Conservation (phyloP, 2,113 vertebrate genomes). For the Muntiacus muntjak region DNA sequence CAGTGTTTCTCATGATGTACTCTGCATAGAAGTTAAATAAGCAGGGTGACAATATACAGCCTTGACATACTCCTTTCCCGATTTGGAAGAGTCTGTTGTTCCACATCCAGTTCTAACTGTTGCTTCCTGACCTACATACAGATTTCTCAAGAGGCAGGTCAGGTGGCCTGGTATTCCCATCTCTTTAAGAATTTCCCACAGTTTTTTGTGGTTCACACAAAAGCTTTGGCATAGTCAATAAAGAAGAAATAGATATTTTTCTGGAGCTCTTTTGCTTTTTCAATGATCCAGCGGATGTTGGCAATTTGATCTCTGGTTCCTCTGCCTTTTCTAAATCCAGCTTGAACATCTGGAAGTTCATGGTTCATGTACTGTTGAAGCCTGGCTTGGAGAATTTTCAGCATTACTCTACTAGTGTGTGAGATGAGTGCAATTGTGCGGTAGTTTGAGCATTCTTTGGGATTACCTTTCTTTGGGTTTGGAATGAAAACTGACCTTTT, state of each 20-base stretch:
- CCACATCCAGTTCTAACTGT: background rate
- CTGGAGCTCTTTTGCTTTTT: background rate
- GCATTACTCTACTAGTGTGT: background rate
- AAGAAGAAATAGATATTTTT: background rate
- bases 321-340: background rate
- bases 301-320: background rate
- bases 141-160: background rate
- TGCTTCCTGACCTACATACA: background rate
- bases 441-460: background rate
- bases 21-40: background rate
- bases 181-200: background rate
- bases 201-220: background rate
- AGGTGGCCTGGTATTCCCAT: background rate
- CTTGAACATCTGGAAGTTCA: background rate
- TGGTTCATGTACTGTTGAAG: background rate
- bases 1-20: background rate
- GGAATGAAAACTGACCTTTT: background rate
- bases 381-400: background rate
- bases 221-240: background rate
- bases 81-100: background rate
- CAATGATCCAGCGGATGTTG: fast-evolving
- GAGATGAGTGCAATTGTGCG: background rate
- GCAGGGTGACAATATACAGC: background rate
- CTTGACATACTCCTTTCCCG: fast-evolving
- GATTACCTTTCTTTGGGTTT: background rate